Percentiles rank a stretch among this genome's conserved stretches.
Conservation (phyloP, 1,140 invertebrate genomes). For the Homarus americanus region DNA sequence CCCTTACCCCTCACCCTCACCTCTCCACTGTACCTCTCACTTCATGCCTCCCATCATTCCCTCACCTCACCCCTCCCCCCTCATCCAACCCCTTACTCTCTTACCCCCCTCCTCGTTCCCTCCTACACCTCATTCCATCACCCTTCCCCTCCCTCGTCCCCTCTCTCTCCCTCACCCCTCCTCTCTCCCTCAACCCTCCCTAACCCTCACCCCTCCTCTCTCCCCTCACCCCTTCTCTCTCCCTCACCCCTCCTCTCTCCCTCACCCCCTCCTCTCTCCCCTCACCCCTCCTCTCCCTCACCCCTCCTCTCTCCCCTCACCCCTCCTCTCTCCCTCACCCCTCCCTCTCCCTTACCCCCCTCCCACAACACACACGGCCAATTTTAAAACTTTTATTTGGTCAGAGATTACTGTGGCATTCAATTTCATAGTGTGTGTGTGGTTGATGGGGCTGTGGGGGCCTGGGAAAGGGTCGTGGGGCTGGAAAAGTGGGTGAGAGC, state of each 20-base stretch:
- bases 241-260: too few relatives aligned
- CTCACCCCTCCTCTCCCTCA: not conserved
- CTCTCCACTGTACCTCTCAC: not conserved
- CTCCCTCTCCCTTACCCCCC: not conserved
- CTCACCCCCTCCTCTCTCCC: not conserved
- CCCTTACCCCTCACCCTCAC: too few relatives aligned
- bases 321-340: not conserved
- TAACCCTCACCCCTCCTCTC: not conserved
- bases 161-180: too few relatives aligned
- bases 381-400: conserved; percentile 11
- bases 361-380: not conserved
- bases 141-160: too few relatives aligned
- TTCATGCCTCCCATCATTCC: too few relatives aligned
- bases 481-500: too few relatives aligned
- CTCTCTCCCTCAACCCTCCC: too few relatives aligned
- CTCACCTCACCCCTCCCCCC: too few relatives aligned
- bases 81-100: not conserved
- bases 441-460: not conserved
- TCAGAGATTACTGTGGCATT: conserved; percentile 3
- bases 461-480: too few relatives aligned
- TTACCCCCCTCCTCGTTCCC: too few relatives aligned
- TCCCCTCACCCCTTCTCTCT: too few relatives aligned
- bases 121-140: too few relatives aligned
- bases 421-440: conserved; percentile 11
- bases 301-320: not conserved